phyloP scores from a whole-genome alignment of 2,113 vertebrate genomes.

The Dasyurus viverrinus region DNA sequence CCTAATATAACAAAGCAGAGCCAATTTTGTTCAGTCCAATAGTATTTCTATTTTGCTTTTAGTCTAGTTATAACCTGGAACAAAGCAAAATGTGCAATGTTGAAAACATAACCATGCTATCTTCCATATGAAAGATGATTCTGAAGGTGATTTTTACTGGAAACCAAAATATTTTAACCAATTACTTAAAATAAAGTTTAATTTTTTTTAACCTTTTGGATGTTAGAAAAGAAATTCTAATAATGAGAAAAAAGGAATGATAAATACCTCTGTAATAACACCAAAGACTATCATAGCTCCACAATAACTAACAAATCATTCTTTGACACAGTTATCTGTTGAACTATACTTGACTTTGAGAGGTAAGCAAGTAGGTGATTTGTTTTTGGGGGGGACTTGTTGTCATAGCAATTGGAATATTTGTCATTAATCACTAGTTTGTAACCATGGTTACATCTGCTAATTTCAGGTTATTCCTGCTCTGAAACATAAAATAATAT shows the following conservation, averaged over 20 bases:
- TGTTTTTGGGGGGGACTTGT: constrained; percentile 27
- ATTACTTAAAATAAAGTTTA: not conserved
- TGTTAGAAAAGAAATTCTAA: constrained; percentile 31
- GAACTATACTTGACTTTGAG: constrained; percentile 8
- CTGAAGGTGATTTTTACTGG: not conserved
- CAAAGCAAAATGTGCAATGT: not conserved
- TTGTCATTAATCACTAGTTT: constrained; percentile 56
- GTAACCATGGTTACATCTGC: constrained; percentile 63
- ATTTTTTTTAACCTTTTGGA: not conserved
- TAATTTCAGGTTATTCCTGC: constrained; percentile 68
- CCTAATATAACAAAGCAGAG: not conserved
- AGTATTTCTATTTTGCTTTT: not conserved
- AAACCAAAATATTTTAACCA: not conserved
- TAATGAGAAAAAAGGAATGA: not conserved
- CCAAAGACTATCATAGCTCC: not conserved
- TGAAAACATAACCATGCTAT: not conserved
- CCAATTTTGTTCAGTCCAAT: not conserved
- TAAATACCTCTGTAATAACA: not conserved
- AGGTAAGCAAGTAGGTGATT: not conserved
- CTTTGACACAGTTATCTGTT: not conserved
- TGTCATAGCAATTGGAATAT: constrained; percentile 48
- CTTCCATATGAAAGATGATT: not conserved
- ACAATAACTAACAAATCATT: not conserved
- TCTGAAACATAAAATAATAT: constrained; percentile 51
- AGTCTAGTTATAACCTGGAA: not conserved